Percentiles rank a stretch among this genome's conserved stretches.
phyloP scores from a whole-genome alignment of 2,797 vertebrate genomes.

The Lepilemur ruficaudatus region DNA sequence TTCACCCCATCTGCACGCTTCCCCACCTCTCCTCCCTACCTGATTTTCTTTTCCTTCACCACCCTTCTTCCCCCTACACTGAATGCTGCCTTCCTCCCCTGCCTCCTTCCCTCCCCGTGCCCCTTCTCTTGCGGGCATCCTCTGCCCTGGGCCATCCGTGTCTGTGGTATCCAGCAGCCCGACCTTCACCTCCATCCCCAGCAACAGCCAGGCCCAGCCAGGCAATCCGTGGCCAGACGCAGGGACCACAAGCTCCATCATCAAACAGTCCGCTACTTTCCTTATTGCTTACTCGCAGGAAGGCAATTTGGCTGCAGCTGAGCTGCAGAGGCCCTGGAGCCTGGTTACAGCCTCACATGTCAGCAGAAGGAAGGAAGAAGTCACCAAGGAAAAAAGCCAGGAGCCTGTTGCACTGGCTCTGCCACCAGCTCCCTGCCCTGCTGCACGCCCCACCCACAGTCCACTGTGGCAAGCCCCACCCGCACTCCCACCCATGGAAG shows the following conservation, averaged over 20 bases:
- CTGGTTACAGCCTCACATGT: neutral
- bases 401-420: neutral
- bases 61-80: neutral
- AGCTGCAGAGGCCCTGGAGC: neutral
- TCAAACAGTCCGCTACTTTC: slow-evolving; percentile 9
- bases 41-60: neutral
- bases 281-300: slow-evolving; percentile 45
- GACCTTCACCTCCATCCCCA: neutral
- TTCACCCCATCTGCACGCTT: neutral
- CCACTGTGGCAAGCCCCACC: neutral
- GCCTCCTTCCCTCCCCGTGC: too few relatives aligned
- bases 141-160: neutral
- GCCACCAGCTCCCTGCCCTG: neutral
- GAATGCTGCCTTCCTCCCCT: neutral
- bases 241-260: neutral
- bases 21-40: neutral
- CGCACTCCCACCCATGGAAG: neutral
- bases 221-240: neutral
- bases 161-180: neutral
- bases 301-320: neutral
- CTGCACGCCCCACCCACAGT: neutral
- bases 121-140: neutral
- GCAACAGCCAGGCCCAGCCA: neutral
- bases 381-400: neutral
- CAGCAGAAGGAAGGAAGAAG: slow-evolving; percentile 8